Evolutionary conservation across 1,140 invertebrate genomes (phyloP).

Genomic region (Drosophila kepulauana): DNA sequence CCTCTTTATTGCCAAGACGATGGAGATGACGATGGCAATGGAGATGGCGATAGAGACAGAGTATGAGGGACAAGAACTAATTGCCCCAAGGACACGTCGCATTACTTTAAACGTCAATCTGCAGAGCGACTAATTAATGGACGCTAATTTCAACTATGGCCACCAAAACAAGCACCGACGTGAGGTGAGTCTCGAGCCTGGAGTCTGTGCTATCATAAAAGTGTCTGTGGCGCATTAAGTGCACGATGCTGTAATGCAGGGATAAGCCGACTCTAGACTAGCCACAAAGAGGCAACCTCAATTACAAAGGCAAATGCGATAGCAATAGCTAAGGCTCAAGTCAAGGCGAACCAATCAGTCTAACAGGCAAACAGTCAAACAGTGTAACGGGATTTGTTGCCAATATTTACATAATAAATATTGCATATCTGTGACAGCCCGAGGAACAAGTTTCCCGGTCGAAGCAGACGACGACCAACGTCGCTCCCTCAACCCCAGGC

Average conservation of each 20-base stretch:
- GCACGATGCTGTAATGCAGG: slow-evolving; percentile 42
- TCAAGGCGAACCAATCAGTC: slow-evolving; percentile 52
- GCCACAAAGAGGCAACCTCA: slow-evolving; percentile 18
- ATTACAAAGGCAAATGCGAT: slow-evolving; percentile 46
- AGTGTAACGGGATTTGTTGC: slow-evolving; percentile 63
- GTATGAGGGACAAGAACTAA: slow-evolving; percentile 21
- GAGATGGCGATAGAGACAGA: too few species aligned
- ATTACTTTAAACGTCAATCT: slow-evolving; percentile 75
- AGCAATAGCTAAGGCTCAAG: not conserved
- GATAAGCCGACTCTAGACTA: slow-evolving; percentile 23
- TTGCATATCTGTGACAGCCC: slow-evolving; percentile 63
- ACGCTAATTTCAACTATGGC: slow-evolving; percentile 68
- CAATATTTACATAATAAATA: slow-evolving; percentile 83
- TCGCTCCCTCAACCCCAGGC: slow-evolving; percentile 14
- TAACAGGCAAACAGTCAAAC: slow-evolving; percentile 10
- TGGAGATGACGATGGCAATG: too few species aligned
- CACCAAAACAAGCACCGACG: not conserved
- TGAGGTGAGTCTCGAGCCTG: slow-evolving; percentile 5
- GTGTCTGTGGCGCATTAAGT: slow-evolving; percentile 58
- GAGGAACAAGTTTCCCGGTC: slow-evolving; percentile 13
- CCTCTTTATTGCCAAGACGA: too few species aligned
- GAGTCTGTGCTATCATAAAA: slow-evolving; percentile 53
- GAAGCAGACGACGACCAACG: too few species aligned
- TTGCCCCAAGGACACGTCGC: slow-evolving; percentile 45
- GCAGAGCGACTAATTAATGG: slow-evolving; percentile 73